Evolutionary conservation across 2,113 vertebrate species (phyloP).

Genomic region (Microcebus jonahi): DNA sequence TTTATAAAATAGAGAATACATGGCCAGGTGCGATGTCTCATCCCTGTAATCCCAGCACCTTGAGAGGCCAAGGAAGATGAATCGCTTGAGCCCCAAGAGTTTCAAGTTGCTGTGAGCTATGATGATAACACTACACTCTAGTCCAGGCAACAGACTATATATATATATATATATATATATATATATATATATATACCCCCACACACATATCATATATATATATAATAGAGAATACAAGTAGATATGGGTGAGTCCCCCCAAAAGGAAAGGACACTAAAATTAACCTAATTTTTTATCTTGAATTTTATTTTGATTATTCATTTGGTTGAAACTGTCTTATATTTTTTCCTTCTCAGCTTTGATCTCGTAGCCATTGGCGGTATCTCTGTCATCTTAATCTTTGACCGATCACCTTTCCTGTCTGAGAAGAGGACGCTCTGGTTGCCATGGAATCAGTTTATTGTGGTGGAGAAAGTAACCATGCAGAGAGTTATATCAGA

Average conservation of each 20-base stretch:
- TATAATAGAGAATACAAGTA: not conserved
- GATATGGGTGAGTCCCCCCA: not conserved
- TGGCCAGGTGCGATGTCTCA: no score
- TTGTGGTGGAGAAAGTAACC: slow-evolving; percentile 94
- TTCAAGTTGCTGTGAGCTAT: no score
- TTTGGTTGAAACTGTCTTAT: not conserved
- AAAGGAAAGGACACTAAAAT: not conserved
- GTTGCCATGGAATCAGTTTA: slow-evolving; percentile 98
- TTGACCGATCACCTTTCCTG: slow-evolving; percentile 97
- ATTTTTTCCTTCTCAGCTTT: slow-evolving; percentile 89
- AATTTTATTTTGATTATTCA: slow-evolving; percentile 30
- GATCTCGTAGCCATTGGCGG: slow-evolving; percentile 96
- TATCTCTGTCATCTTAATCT: slow-evolving; percentile 93
- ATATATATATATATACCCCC: no score
- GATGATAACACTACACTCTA: no score
- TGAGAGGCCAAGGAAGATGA: no score
- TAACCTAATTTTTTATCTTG: not conserved
- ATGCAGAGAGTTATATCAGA: slow-evolving; percentile 91
- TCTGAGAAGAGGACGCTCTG: slow-evolving; percentile 94
- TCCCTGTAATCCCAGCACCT: no score
- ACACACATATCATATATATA: no score
- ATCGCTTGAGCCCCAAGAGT: no score
- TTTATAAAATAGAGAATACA: slow-evolving; percentile 37
- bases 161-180: no score
- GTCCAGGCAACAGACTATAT: no score